A percentile compares a stretch with the other conserved stretches of the same genome.
Conservation (phyloP, 2,113 vertebrate species). For the Amazona vittata region DNA sequence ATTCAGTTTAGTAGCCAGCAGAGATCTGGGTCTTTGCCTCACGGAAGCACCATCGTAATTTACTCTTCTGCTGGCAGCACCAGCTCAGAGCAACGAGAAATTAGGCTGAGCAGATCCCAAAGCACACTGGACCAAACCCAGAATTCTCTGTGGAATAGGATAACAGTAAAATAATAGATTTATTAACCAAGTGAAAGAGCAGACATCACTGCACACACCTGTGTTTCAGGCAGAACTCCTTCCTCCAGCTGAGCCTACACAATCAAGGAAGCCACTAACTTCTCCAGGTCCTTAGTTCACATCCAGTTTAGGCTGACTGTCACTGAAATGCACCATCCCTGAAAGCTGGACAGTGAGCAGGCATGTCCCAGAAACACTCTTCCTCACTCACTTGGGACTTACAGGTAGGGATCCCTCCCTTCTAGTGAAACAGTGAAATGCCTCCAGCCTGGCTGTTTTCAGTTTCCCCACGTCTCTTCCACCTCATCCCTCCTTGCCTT, state of each 20-base stretch:
- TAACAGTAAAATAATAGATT: conserved; percentile 49
- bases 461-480: neutral
- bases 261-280: conserved; percentile 48
- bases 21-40: conserved; percentile 2
- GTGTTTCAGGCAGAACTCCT: conserved; percentile 36
- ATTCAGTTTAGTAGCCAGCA: neutral
- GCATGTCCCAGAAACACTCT: neutral
- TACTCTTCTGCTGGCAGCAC: conserved; percentile 26
- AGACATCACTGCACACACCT: conserved; percentile 32
- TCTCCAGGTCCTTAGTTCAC: conserved; percentile 15
- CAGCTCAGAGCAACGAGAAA: conserved; percentile 14
- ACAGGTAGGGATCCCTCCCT: accelerated
- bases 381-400: accelerated
- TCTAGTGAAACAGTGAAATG: neutral
- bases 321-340: neutral
- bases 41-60: neutral
- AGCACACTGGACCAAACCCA: conserved; percentile 39
- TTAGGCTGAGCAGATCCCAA: conserved; percentile 21
- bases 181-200: conserved; percentile 44
- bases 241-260: conserved; percentile 1
- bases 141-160: conserved; percentile 7
- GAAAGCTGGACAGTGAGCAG: neutral
- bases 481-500: neutral
- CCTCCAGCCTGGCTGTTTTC: neutral
- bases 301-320: neutral